Conservation (phyloP, 2,888 invertebrate species). For the Netelia virgata region DNA sequence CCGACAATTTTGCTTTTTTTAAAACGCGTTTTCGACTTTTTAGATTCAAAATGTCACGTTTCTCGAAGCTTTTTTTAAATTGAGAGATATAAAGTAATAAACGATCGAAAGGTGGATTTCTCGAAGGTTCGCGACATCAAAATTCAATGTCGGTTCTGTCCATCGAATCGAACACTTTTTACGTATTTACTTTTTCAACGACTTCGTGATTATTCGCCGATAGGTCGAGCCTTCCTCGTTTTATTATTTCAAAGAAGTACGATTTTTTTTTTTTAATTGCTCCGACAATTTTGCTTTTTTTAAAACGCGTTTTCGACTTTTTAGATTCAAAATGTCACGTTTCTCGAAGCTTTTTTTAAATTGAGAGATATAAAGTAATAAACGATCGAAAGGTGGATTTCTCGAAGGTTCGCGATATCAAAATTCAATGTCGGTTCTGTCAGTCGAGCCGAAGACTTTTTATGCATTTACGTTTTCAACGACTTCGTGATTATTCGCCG, state of each 20-base stretch:
- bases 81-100: slow-evolving; percentile 14
- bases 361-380: slow-evolving; percentile 14
- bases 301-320: too few species aligned
- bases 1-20: too few species aligned
- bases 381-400: slow-evolving; percentile 46
- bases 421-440: slow-evolving; percentile 58
- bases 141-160: slow-evolving; percentile 56
- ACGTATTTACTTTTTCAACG: slow-evolving; percentile 5
- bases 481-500: slow-evolving; percentile 3
- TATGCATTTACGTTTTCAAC: slow-evolving; percentile 6
- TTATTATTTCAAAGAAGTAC: slow-evolving; percentile 6
- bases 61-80: slow-evolving; percentile 8
- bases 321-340: not conserved
- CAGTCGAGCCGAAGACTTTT: not conserved
- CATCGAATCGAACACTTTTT: not conserved
- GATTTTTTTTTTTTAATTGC: too few species aligned
- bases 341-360: slow-evolving; percentile 2
- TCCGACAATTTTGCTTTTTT: too few species aligned
- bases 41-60: not conserved
- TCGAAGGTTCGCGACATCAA: slow-evolving; percentile 49
- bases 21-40: too few species aligned
- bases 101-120: slow-evolving; percentile 50
- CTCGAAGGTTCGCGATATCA: slow-evolving; percentile 48
- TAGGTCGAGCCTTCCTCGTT: slow-evolving; percentile 44
- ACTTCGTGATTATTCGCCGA: slow-evolving; percentile 4